phyloP scores from a whole-genome alignment of 1,140 invertebrate species.

The Bombus sylvicola region DNA sequence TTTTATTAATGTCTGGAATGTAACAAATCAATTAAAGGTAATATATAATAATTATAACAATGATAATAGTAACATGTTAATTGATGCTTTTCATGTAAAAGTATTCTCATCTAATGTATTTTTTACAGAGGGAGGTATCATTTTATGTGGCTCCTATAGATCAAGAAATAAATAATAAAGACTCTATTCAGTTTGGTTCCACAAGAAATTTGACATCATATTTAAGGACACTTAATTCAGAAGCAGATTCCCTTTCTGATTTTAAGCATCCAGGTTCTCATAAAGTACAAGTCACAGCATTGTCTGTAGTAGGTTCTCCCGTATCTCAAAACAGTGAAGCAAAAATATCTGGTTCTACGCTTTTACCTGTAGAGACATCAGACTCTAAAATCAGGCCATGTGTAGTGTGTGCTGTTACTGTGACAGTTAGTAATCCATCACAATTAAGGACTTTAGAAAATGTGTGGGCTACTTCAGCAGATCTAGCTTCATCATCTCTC shows the following conservation, averaged over 20 bases:
- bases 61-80: constrained; percentile 12
- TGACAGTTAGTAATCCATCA: constrained; percentile 69
- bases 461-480: constrained; percentile 79
- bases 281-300: constrained; percentile 80
- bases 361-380: constrained; percentile 47
- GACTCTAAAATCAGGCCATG: constrained; percentile 77
- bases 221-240: constrained; percentile 72
- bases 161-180: constrained; percentile 78
- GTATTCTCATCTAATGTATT: background rate
- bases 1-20: constrained; percentile 88
- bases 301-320: constrained; percentile 81
- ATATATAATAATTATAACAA: constrained; percentile 14
- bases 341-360: constrained; percentile 59
- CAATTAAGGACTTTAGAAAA: constrained; percentile 79
- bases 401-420: constrained; percentile 81
- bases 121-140: constrained; percentile 75
- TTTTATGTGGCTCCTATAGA: constrained; percentile 77
- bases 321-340: constrained; percentile 60
- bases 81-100: background rate
- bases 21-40: constrained; percentile 87
- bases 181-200: constrained; percentile 76
- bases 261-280: constrained; percentile 71
- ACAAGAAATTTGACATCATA: constrained; percentile 74
- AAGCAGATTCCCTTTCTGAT: constrained; percentile 74
- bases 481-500: constrained; percentile 80